phyloP scores from a whole-genome alignment of 1,140 invertebrate genomes.

The Polypedilum vanderplanki region DNA sequence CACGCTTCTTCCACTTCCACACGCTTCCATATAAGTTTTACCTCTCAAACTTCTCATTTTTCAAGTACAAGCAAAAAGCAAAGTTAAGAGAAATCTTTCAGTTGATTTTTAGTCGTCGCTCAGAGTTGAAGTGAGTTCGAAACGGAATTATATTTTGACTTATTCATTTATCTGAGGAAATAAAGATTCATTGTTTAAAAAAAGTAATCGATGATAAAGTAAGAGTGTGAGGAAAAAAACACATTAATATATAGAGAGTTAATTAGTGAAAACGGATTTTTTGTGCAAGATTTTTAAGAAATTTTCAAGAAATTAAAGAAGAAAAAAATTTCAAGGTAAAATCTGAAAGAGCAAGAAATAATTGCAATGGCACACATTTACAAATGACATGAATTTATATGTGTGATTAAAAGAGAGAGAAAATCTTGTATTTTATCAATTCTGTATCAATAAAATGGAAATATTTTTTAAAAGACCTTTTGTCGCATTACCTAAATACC shows the following conservation, averaged over 20 bases:
- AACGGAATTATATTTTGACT: background rate
- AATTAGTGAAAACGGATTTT: background rate
- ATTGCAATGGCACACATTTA: slow-evolving; percentile 1
- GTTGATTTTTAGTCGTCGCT: background rate
- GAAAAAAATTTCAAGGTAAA: background rate
- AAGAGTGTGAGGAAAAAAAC: background rate
- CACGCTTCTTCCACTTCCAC: no score
- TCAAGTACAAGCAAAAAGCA: background rate
- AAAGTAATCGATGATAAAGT: background rate
- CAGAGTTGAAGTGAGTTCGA: background rate
- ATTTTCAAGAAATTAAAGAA: background rate
- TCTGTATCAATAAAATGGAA: no score
- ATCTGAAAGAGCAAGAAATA: background rate
- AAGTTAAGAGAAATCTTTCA: slow-evolving; percentile 9
- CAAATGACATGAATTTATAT: no score
- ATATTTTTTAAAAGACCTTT: no score
- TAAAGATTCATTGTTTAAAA: background rate
- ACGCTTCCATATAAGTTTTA: background rate
- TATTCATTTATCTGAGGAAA: background rate
- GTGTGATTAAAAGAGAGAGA: no score
- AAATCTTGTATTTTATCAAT: no score
- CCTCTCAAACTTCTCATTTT: background rate
- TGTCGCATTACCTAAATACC: no score
- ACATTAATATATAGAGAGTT: background rate
- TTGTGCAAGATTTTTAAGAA: background rate